Evolutionary conservation across 2,888 invertebrate genomes (phyloP), one percentile per base, ranked within the genome.

Genomic region (Ophraella communa): DNA sequence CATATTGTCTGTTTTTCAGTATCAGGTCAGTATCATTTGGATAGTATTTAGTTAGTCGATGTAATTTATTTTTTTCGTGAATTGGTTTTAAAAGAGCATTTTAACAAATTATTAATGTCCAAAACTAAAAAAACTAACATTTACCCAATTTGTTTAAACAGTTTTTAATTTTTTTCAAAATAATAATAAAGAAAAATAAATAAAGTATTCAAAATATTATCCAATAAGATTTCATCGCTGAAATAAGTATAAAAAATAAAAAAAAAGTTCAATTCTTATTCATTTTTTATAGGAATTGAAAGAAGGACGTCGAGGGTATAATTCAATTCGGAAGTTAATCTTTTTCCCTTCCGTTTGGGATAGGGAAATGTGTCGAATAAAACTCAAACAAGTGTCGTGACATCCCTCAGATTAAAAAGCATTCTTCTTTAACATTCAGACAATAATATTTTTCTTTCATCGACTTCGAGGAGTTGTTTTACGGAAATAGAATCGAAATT

Each of bases 371-470:
- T 51, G 49, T 51, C 49, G 49, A 51, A 24, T 51, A 51, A 24
- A 51, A 51, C 14, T 51, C 73, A 72, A 73, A 73, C 72, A 72
- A 71, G 69, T 71, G 71, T 72, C 54, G 27, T 35, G 49, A 65
- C 63, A 65, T 60, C 56, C 49, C 44, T 45, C 55, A 68, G 70
- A 71, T 73, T 71, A 71, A 67, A 69, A 65, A 65, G 67, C 65
- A 65, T 63, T 68, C 71, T 71, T 71, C 69, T 65, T 65, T 64
- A 69, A 70, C 71, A 73, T 69, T 74, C 67, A 71, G 73, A 77
- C 75, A 79, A 79, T 74, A 79, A 80, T 81, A 79, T 80, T 80
- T 80, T 80, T 76, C 77, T 81, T 80, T 74, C 78, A 81, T 81
- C 80, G 79, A 76, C 78, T 77, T 74, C 72, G 68, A 66, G 66